Base-by-base conservation (phyloP, 2,113 vertebrate genomes). In the Phylloscopus trochilus region DNA sequence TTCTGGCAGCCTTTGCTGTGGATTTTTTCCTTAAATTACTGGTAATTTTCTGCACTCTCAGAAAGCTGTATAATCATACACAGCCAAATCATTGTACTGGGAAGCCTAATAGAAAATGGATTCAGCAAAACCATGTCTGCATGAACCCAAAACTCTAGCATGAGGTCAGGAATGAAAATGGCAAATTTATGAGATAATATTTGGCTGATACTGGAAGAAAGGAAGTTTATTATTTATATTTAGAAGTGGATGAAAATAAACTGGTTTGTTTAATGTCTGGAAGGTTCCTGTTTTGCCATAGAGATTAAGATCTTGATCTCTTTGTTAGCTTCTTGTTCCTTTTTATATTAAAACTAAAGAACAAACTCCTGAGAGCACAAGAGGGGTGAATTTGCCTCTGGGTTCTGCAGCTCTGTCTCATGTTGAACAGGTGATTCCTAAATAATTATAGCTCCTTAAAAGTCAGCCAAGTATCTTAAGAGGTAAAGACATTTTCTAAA, bases 1-100 rank as follows among this genome's bases (percentile, higher is more conserved):
- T 96, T 96, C 87, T 96, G 96, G 60, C 70, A 92, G 86, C 37
- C 47, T 97, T 95, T 37, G 6, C 95, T 94, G 94, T 37, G 84
- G 91, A 96, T 89, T 95, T 96, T 91, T 88, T 93, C 95, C 77
- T 85, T 95, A 97, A 97, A 98, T 97, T 96, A 96, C 83, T 33
- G 27, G 95, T 79, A 96, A 97, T 97, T 97, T 98, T 96, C 93
- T 94, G 64, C 26, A 31, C 64, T 97, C 72, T 93, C 55, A 33
- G 92, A 93, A 91, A 92, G 63, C 89, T 95, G 76, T 96, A 82
- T 97, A 97, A 97, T 97, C 92, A 96, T 86, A 89, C 14, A 3
- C 64, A 92, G 84, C 95, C 95, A 97, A 97, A 97, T 97, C 70
- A 90, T 73, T 96, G 86, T 87, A 67, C 69, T 79, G 67, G 77